Percentiles rank a stretch among this genome's conserved stretches.
phyloP scores from a whole-genome alignment of 2,797 vertebrate genomes.

The Malurus splendens region DNA sequence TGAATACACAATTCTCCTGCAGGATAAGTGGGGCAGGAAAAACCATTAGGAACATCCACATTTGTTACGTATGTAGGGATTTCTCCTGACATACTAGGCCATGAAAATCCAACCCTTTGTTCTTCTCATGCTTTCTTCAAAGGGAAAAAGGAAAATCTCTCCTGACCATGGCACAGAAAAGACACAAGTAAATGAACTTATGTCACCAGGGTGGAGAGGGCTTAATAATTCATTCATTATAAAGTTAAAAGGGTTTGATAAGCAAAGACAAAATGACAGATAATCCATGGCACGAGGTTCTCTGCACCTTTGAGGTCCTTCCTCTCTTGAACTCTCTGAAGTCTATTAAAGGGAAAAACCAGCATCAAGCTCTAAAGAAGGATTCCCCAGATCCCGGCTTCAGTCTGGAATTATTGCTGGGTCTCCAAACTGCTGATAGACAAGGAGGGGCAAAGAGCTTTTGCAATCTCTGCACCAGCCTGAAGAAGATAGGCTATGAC shows the following conservation, averaged over 20 bases:
- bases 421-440: neutral
- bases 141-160: neutral
- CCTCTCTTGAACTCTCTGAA: neutral
- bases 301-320: neutral
- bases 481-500: neutral
- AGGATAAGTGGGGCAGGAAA: neutral
- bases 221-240: neutral
- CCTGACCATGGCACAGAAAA: neutral
- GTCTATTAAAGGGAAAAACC: neutral
- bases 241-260: neutral
- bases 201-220: neutral
- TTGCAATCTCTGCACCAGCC: neutral
- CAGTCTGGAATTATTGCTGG: neutral
- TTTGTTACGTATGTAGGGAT: fast-evolving
- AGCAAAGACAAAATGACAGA: neutral
- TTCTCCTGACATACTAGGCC: neutral
- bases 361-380: neutral
- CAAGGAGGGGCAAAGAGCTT: neutral
- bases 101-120: neutral
- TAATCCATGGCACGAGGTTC: neutral
- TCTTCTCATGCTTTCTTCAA: neutral
- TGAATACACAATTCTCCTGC: neutral
- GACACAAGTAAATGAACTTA: neutral
- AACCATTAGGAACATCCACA: neutral
- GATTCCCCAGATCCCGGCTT: neutral